Evolutionary conservation across 2,888 invertebrate genomes (phyloP).

Genomic region (Leptinotarsa rubiginosa): DNA sequence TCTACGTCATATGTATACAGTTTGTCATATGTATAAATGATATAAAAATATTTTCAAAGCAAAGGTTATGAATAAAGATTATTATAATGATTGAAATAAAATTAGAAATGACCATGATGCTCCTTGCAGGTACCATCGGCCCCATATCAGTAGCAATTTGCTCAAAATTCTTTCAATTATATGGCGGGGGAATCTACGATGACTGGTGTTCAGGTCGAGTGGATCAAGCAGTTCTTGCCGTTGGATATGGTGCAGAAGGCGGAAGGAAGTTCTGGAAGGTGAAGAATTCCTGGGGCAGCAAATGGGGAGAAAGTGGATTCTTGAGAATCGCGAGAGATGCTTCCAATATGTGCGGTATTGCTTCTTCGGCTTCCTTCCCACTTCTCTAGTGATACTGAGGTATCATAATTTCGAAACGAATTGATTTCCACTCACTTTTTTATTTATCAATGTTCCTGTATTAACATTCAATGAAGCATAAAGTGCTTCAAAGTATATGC

Average conservation of each 20-base stretch:
- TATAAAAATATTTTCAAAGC: no score
- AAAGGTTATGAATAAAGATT: no score
- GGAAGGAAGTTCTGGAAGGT: conserved; percentile 87
- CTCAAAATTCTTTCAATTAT: not conserved
- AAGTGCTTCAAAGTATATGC: no score
- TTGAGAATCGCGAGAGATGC: conserved; percentile 86
- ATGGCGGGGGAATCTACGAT: conserved; percentile 16
- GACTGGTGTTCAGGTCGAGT: not conserved
- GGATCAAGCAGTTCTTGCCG: conserved; percentile 27
- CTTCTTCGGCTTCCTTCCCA: not conserved
- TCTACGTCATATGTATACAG: no score
- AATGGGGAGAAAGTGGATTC: conserved; percentile 88
- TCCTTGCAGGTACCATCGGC: conserved; percentile 23
- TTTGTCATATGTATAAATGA: no score
- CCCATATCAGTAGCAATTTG: conserved; percentile 24
- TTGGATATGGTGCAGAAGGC: conserved; percentile 62
- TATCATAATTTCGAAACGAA: no score
- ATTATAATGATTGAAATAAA: no score
- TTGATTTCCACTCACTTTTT: no score
- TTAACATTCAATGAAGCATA: no score
- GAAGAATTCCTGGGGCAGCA: conserved; percentile 85
- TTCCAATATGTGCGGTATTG: conserved; percentile 86
- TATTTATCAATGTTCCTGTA: no score
- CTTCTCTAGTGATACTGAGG: no score
- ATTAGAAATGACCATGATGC: no score